These are phyloP conservation scores for Archips crataeganus DNA, from an alignment of 2,888 invertebrate genomes.

Conservation along the genomic window DNA sequence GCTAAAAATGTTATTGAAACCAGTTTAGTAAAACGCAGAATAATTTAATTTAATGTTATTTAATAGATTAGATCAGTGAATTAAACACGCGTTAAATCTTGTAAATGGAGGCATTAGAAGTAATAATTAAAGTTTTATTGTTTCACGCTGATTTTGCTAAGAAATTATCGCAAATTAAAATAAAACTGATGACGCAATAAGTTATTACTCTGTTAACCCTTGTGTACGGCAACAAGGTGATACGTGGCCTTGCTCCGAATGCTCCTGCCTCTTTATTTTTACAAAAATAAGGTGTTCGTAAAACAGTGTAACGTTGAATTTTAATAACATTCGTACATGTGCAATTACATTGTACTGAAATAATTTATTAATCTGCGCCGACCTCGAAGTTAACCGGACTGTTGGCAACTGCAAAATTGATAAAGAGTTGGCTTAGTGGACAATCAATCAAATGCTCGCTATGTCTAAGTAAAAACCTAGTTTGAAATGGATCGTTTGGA, in stretches of 20 bases:
- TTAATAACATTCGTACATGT: neutral
- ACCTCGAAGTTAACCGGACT: constrained; percentile 3
- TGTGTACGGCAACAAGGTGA: neutral
- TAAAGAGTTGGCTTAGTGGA: neutral
- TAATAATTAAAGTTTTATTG: neutral
- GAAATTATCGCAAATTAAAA: neutral
- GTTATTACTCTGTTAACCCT: neutral
- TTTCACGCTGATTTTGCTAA: neutral
- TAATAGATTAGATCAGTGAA: constrained; percentile 1
- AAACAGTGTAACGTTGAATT: neutral
- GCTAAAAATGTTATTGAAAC: neutral
- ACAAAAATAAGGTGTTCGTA: constrained; percentile 2
- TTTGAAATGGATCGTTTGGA: neutral
- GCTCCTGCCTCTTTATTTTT: constrained; percentile 4
- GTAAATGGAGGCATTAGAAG: neutral
- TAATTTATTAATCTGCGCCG: constrained; percentile 1
- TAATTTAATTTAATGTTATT: neutral
- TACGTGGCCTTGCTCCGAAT: constrained; percentile 1
- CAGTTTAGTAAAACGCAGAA: neutral
- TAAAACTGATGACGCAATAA: neutral
- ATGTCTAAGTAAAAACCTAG: neutral
- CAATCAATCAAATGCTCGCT: neutral
- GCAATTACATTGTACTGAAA: constrained; percentile 4
- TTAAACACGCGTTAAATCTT: neutral
- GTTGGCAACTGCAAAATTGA: constrained; percentile 16